Conservation (phyloP, 2,113 vertebrate genomes). For the Campylomormyrus tamandua region DNA sequence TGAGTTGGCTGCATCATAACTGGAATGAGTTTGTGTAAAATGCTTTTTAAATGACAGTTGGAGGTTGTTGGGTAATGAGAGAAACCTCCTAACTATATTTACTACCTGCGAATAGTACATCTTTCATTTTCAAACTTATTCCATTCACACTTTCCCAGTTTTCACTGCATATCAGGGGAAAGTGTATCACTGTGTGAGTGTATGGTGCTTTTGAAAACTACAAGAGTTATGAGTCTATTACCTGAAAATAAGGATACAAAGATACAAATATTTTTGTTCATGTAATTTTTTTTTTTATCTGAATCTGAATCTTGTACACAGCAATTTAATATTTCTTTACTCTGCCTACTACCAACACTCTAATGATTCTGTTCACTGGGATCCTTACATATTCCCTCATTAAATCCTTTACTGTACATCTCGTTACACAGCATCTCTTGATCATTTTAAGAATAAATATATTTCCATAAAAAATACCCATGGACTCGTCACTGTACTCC, state of each 20-base stretch:
- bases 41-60: not conserved
- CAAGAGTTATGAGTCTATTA: not conserved
- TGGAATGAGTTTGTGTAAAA: not conserved
- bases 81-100: not conserved
- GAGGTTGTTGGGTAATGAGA: not conserved
- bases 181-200: not conserved
- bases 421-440: not conserved
- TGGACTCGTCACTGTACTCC: not conserved
- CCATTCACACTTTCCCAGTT: not conserved
- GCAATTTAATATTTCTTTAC: not conserved
- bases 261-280: not conserved
- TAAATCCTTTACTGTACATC: not conserved
- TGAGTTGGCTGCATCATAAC: not conserved
- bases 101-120: not conserved
- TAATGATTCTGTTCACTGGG: not conserved
- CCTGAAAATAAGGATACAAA: not conserved
- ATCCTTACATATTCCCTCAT: not conserved
- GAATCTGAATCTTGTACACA: not conserved
- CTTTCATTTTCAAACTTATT: not conserved
- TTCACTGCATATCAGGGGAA: not conserved
- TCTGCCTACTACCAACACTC: not conserved
- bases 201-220: not conserved
- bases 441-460: not conserved
- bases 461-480: not conserved
- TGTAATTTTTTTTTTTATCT: not conserved